Evolutionary conservation across 2,797 vertebrate genomes (phyloP).

Genomic region (Heteromormyrus szaboi): DNA sequence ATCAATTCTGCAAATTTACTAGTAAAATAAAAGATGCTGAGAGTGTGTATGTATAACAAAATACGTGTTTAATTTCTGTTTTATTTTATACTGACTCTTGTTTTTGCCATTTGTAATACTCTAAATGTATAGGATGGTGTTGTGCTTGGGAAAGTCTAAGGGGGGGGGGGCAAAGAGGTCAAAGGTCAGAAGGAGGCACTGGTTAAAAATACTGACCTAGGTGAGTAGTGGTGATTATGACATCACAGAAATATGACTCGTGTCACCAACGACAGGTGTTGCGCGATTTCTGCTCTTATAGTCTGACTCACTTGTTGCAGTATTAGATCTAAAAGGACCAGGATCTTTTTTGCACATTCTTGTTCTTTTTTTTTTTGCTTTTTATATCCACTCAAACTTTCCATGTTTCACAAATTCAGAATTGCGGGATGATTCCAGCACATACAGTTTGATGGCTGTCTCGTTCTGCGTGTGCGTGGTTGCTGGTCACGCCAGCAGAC

Average conservation of each 20-base stretch:
- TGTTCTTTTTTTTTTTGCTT: background rate
- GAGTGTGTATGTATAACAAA: background rate
- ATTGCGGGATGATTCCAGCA: background rate
- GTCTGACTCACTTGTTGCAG: background rate
- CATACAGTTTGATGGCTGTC: background rate
- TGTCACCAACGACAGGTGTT: background rate
- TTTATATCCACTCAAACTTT: background rate
- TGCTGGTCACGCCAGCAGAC: background rate
- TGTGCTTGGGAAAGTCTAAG: background rate
- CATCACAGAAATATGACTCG: background rate
- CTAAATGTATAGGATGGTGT: background rate
- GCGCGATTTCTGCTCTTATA: background rate
- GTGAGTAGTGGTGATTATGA: background rate
- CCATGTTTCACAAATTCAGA: background rate
- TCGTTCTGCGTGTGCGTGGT: background rate
- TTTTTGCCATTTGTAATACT: background rate
- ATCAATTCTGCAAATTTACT: background rate
- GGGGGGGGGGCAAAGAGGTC: background rate
- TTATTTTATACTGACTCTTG: background rate
- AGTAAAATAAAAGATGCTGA: background rate
- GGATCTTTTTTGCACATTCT: background rate
- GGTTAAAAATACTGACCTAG: background rate
- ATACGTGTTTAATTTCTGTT: background rate
- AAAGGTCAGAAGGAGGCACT: background rate
- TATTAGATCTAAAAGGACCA: background rate